Conservation (phyloP, 2,113 vertebrate species). For the Ailurus styani region DNA sequence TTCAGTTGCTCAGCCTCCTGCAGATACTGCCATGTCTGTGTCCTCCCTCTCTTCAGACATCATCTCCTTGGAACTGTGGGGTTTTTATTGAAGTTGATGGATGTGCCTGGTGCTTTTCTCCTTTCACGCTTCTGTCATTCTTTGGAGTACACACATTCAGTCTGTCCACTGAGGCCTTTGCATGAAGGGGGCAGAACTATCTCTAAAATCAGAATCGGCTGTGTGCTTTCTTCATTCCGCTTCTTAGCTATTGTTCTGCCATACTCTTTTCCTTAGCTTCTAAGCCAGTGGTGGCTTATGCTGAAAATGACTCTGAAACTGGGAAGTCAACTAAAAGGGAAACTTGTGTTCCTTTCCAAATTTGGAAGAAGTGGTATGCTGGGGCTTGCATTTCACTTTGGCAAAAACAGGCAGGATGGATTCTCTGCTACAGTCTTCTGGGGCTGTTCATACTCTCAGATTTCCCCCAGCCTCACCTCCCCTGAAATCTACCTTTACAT, state of each 20-base stretch:
- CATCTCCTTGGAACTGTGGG: conserved; percentile 37
- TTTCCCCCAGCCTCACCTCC: neutral
- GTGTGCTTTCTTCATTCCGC: neutral
- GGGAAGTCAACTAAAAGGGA: neutral
- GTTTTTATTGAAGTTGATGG: conserved; percentile 44
- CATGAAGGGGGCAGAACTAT: neutral
- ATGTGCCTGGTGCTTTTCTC: conserved; percentile 5
- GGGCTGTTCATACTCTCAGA: neutral
- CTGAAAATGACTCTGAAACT: neutral
- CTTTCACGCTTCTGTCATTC: conserved; percentile 14
- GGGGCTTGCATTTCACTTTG: neutral
- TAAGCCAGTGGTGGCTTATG: neutral
- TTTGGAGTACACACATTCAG: neutral
- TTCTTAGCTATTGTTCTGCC: neutral
- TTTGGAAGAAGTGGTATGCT: neutral
- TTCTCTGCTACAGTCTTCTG: neutral
- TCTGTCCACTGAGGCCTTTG: neutral
- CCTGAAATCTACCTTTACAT: neutral
- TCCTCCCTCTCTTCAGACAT: conserved; percentile 15
- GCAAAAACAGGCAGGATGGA: neutral
- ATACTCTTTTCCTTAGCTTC: neutral
- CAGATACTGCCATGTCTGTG: conserved; percentile 11
- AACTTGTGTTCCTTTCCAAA: neutral
- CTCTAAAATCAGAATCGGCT: neutral
- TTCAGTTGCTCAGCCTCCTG: conserved; percentile 60